Conservation (phyloP, 2,888 invertebrate species). For the Oscheius sp. region DNA sequence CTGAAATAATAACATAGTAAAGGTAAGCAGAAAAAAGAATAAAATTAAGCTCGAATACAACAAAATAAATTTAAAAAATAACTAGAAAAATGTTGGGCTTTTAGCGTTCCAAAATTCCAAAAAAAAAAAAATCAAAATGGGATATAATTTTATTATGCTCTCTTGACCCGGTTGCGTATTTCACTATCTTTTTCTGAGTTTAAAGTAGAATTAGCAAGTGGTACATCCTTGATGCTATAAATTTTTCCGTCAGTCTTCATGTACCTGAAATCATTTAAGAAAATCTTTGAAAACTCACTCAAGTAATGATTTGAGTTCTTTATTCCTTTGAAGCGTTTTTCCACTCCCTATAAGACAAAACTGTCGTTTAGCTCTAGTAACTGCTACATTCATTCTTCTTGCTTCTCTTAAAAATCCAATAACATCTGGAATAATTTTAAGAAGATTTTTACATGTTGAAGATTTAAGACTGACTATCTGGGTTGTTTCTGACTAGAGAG, state of each 20-base stretch:
- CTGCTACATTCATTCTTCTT: slow-evolving; percentile 47
- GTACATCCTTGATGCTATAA: not conserved
- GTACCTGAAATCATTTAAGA: not conserved
- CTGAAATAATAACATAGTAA: too few relatives aligned
- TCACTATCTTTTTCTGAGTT: too few relatives aligned
- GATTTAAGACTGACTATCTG: slow-evolving; percentile 26
- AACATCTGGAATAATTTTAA: slow-evolving; percentile 9
- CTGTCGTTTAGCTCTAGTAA: slow-evolving; percentile 48
- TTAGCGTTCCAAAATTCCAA: too few relatives aligned
- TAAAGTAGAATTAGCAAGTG: too few relatives aligned
- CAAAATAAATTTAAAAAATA: too few relatives aligned
- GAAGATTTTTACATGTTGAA: too few relatives aligned
- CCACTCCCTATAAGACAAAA: slow-evolving; percentile 41
- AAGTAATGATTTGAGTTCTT: not conserved
- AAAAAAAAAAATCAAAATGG: too few relatives aligned
- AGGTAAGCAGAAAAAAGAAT: too few relatives aligned
- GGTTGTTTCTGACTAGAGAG: slow-evolving; percentile 49
- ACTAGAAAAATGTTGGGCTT: too few relatives aligned
- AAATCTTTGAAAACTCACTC: not conserved
- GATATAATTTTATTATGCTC: too few relatives aligned
- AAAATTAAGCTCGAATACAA: too few relatives aligned
- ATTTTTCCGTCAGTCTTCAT: slow-evolving; percentile 7
- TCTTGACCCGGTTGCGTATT: too few relatives aligned
- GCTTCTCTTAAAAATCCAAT: slow-evolving; percentile 45
- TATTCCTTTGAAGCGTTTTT: slow-evolving; percentile 26